Evolutionary conservation across 2,888 invertebrate genomes (phyloP).

Genomic region (Gastracanthus pulcherrimus): DNA sequence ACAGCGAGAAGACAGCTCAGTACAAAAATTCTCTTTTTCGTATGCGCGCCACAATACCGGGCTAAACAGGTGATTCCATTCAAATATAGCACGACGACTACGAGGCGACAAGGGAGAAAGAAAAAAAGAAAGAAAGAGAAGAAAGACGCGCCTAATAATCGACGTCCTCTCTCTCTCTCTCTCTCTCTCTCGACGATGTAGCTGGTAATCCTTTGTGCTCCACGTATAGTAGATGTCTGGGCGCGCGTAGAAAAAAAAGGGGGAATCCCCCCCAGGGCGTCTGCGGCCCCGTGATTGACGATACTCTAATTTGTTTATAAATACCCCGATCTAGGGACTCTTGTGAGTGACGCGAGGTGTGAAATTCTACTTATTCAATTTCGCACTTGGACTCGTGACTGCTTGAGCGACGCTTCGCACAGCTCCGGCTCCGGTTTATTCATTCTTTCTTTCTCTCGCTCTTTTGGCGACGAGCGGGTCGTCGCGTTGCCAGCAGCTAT

Average conservation of each 20-base stretch:
- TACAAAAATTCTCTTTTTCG: background rate
- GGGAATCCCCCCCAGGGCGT: slow-evolving; percentile 26
- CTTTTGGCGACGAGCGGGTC: background rate
- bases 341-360: slow-evolving; percentile 59
- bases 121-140: background rate
- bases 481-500: background rate
- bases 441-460: background rate
- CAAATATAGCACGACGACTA: slow-evolving; percentile 4
- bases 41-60: background rate
- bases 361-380: slow-evolving; percentile 57
- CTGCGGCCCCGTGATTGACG: slow-evolving; percentile 69
- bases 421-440: too few species aligned
- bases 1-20: background rate
- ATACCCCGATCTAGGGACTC: slow-evolving; percentile 61
- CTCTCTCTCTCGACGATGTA: background rate
- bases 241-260: background rate
- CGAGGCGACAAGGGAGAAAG: background rate
- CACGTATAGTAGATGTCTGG: slow-evolving; percentile 2
- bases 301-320: slow-evolving; percentile 75
- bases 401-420: slow-evolving; percentile 18
- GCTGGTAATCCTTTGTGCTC: slow-evolving; percentile 52
- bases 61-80: slow-evolving; percentile 50
- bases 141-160: slow-evolving; percentile 37
- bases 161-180: slow-evolving; percentile 30
- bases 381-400: slow-evolving; percentile 46